These are phyloP conservation scores for Cyclophora punctaria DNA, from an alignment of 2,888 invertebrate species.

Conservation along the genomic window DNA sequence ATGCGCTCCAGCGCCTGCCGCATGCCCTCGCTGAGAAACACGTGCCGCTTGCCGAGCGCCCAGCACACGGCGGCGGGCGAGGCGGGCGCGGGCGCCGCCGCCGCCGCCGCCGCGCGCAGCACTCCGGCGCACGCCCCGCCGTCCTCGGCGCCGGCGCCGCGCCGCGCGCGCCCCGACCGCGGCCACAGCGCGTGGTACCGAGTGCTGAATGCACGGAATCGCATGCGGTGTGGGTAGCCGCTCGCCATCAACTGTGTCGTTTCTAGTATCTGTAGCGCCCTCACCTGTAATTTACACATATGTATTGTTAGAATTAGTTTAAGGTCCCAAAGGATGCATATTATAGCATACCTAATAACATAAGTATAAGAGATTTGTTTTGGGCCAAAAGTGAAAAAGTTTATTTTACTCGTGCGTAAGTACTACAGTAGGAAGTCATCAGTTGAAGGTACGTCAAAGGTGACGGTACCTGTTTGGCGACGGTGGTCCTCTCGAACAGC, in stretches of 20 bases:
- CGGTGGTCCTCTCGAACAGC: slow-evolving; percentile 87
- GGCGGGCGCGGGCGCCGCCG: slow-evolving; percentile 85
- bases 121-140: slow-evolving; percentile 78
- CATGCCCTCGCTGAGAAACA: slow-evolving; percentile 95
- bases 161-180: slow-evolving; percentile 80
- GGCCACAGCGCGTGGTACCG: slow-evolving; percentile 90
- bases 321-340: no score
- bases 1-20: slow-evolving; percentile 78
- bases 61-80: slow-evolving; percentile 80
- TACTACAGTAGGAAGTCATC: no score
- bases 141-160: slow-evolving; percentile 71
- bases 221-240: slow-evolving; percentile 95
- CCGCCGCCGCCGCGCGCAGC: slow-evolving; percentile 86
- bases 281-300: slow-evolving; percentile 63
- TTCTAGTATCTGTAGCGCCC: slow-evolving; percentile 92
- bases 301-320: no score
- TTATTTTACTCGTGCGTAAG: no score
- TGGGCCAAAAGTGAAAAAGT: no score
- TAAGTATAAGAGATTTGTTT: no score
- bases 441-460: slow-evolving; percentile 38
- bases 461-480: slow-evolving; percentile 80
- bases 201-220: slow-evolving; percentile 92
- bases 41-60: slow-evolving; percentile 94
- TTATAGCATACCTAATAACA: no score
- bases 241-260: slow-evolving; percentile 97